Conservation (phyloP, 2,888 invertebrate genomes). For the Strigamia crassipes region DNA sequence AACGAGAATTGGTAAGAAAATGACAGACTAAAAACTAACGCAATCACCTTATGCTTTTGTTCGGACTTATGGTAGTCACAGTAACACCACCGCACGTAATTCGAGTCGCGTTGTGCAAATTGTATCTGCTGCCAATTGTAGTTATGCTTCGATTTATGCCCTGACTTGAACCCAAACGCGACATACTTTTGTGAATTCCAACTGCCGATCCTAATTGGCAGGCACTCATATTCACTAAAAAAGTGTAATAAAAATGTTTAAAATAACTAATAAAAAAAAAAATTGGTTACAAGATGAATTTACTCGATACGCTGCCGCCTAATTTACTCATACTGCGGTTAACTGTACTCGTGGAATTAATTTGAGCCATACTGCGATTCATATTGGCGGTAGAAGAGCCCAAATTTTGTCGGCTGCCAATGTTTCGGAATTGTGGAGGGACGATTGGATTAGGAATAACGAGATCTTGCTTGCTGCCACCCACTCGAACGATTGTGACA, state of each 20-base stretch:
- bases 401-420: conserved; percentile 49
- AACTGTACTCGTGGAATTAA: conserved; percentile 49
- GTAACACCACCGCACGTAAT: conserved; percentile 65
- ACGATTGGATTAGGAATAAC: conserved; percentile 44
- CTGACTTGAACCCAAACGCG: conserved; percentile 76
- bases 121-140: conserved; percentile 52
- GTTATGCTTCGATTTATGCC: conserved; percentile 53
- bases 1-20: not conserved
- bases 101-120: conserved; percentile 58
- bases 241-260: not conserved
- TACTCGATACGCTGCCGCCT: conserved; percentile 51
- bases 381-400: conserved; percentile 42
- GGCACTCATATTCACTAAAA: conserved; percentile 53
- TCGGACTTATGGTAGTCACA: conserved; percentile 63
- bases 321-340: conserved; percentile 75
- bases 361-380: conserved; percentile 44
- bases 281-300: conserved; percentile 11
- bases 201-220: conserved; percentile 63
- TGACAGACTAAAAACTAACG: not conserved
- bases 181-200: conserved; percentile 81
- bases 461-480: conserved; percentile 59
- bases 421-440: conserved; percentile 65
- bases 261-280: conserved; percentile 28
- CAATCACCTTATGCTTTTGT: conserved; percentile 54
- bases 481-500: conserved; percentile 79